phyloP scores from a whole-genome alignment of 2,113 vertebrate genomes.

The Spermophilus dauricus region DNA sequence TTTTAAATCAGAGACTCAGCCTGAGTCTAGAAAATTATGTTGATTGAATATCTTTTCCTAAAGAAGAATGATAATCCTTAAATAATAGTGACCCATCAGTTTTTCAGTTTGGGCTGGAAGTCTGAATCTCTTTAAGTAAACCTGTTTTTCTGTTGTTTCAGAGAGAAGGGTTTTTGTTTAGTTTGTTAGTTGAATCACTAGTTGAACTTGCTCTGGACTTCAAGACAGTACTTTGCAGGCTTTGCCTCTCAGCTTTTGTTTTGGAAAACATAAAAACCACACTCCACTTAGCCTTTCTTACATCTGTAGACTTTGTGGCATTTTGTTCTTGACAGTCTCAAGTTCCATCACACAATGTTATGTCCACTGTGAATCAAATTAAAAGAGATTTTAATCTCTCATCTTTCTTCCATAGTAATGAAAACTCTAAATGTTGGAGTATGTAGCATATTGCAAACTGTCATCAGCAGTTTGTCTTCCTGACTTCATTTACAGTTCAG shows the following conservation, averaged over 20 bases:
- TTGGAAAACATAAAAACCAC: not conserved
- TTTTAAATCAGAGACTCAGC: not conserved
- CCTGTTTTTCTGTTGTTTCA: not conserved
- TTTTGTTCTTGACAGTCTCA: not conserved
- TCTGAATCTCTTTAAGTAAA: not conserved
- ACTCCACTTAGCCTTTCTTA: not conserved
- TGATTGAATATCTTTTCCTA: not conserved
- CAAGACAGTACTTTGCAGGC: not conserved
- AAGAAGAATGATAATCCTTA: not conserved
- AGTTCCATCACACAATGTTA: too few species aligned
- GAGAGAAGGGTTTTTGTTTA: not conserved
- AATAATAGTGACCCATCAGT: not conserved
- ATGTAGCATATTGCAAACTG: rapidly evolving
- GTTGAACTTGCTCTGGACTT: not conserved
- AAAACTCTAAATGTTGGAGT: not conserved
- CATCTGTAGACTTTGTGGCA: not conserved
- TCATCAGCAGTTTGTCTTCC: not conserved
- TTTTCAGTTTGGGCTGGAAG: not conserved
- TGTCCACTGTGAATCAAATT: not conserved
- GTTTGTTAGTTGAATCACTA: not conserved
- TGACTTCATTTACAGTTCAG: not conserved
- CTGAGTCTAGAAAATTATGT: not conserved
- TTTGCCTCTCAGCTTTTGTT: not conserved
- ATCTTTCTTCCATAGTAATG: rapidly evolving
- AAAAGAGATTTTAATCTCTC: not conserved